phyloP scores from a whole-genome alignment of 2,797 vertebrate species.

The Carapus acus region DNA sequence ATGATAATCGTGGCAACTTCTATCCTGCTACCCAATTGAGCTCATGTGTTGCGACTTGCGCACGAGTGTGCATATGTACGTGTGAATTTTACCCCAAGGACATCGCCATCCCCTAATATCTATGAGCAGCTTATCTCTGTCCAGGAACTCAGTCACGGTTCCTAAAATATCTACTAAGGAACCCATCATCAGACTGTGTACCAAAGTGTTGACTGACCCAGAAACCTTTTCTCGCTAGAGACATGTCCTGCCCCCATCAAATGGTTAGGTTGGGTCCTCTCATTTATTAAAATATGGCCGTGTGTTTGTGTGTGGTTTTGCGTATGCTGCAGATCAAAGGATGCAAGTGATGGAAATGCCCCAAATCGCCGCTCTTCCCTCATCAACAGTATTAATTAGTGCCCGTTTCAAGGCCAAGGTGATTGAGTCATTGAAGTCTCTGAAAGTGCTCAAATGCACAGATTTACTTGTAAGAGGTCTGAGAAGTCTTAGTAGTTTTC shows the following conservation, averaged over 20 bases:
- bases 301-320: no score
- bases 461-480: no score
- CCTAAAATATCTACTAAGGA: constrained; percentile 40
- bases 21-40: neutral
- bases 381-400: no score
- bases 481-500: no score
- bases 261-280: constrained; percentile 21
- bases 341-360: constrained; percentile 20
- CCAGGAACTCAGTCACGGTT: constrained; percentile 40
- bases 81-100: constrained; percentile 25
- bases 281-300: neutral
- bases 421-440: no score
- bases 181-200: constrained; percentile 5
- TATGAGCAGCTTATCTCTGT: constrained; percentile 45
- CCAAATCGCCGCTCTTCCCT: no score
- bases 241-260: constrained; percentile 46
- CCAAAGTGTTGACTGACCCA: constrained; percentile 44
- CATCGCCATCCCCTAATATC: constrained; percentile 19
- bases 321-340: no score
- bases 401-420: no score
- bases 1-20: neutral
- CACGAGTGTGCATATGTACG: constrained; percentile 11
- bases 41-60: constrained; percentile 6
- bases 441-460: no score
- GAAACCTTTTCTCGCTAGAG: constrained; percentile 49